Conservation (phyloP, 2,888 invertebrate species). For the Dinocampus coccinellae region DNA sequence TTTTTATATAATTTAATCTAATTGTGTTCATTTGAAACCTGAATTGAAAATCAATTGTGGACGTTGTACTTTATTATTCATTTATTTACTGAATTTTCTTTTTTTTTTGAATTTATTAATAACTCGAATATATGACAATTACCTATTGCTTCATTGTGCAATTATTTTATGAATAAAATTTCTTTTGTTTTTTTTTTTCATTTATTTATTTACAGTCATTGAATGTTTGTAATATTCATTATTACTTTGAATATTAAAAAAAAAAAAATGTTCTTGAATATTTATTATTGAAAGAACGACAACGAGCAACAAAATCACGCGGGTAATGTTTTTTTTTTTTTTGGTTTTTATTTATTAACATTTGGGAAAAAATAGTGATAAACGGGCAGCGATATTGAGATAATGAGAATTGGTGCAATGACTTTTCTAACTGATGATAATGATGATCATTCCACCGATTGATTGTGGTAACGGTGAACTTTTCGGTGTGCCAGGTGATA, state of each 20-base stretch:
- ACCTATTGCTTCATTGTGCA: not conserved
- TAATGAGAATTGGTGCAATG: slow-evolving; percentile 7
- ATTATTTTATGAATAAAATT: not conserved
- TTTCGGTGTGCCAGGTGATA: slow-evolving; percentile 33
- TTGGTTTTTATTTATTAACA: no score
- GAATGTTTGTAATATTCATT: not conserved
- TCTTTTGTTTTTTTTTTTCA: not conserved
- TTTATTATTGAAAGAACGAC: not conserved
- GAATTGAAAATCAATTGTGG: slow-evolving; percentile 15
- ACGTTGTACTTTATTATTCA: not conserved
- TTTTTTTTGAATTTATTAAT: not conserved
- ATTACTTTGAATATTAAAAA: not conserved
- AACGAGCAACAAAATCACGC: not conserved
- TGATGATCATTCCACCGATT: slow-evolving; percentile 30
- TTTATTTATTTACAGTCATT: not conserved
- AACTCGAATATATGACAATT: not conserved
- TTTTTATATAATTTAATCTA: slow-evolving; percentile 33
- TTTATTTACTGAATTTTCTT: not conserved
- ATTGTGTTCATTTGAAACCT: slow-evolving; percentile 35
- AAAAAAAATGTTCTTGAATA: not conserved
- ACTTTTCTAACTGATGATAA: slow-evolving; percentile 14
- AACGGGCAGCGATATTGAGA: slow-evolving; percentile 20
- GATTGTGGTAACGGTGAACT: slow-evolving; percentile 38
- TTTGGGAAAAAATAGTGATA: slow-evolving; percentile 1
- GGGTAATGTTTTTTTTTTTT: not conserved